Evolutionary conservation across 2,113 vertebrate genomes (phyloP).

Genomic region (Falcunculus frontatus): DNA sequence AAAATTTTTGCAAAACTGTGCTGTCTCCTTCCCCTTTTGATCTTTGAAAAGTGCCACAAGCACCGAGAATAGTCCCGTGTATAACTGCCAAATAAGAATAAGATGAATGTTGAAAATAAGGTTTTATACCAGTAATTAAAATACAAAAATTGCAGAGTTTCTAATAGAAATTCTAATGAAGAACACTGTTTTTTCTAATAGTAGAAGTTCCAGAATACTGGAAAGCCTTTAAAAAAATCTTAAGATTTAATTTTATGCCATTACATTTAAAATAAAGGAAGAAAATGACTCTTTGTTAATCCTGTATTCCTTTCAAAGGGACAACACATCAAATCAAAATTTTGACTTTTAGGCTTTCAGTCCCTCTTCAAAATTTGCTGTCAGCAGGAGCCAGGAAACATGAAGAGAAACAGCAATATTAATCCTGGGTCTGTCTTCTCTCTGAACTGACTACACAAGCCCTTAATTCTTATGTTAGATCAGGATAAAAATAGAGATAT

Average conservation of each 20-base stretch:
- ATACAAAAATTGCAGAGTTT: not conserved
- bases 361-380: not conserved
- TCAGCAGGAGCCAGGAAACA: not conserved
- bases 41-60: not conserved
- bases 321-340: not conserved
- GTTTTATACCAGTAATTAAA: not conserved
- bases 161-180: not conserved
- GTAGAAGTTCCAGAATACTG: not conserved
- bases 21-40: not conserved
- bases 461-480: not conserved
- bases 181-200: not conserved
- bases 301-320: not conserved
- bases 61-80: not conserved
- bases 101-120: not conserved
- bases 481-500: not conserved
- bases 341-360: not conserved
- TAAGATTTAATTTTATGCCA: not conserved
- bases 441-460: not conserved
- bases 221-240: not conserved
- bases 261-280: not conserved
- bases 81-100: not conserved
- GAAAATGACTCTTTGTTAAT: not conserved
- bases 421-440: not conserved
- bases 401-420: not conserved
- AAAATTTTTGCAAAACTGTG: not conserved